Percentiles rank a stretch among this genome's conserved stretches.
Evolutionary conservation across 1,140 invertebrate species (phyloP).

Genomic region (Phymorhynchus buccinoides): DNA sequence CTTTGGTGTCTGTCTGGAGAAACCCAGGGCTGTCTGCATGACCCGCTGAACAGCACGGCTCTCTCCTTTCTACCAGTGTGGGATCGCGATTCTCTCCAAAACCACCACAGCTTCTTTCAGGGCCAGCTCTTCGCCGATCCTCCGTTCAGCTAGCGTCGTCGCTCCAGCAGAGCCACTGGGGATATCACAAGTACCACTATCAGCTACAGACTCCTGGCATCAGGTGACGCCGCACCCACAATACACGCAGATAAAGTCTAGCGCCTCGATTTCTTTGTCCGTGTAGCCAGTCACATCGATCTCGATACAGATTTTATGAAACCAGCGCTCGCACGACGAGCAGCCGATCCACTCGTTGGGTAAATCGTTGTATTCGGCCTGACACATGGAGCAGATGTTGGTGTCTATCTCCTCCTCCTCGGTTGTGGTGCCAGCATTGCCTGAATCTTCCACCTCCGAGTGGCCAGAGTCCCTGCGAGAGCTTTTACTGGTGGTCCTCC

Average conservation of each 20-base stretch:
- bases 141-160: no score
- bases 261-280: constrained; percentile 33
- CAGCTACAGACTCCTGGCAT: neutral
- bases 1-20: neutral
- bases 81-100: neutral
- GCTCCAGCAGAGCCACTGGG: neutral
- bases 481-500: neutral
- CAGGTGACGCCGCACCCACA: constrained; percentile 34
- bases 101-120: neutral
- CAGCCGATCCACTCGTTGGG: constrained; percentile 32
- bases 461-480: neutral
- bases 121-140: neutral
- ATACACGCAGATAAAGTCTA: constrained; percentile 34
- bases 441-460: constrained; percentile 22
- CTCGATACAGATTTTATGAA: constrained; percentile 31
- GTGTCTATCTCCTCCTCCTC: constrained; percentile 34
- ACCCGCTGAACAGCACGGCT: neutral
- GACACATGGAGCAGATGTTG: constrained; percentile 37
- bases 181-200: neutral
- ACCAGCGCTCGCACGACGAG: constrained; percentile 36
- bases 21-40: neutral
- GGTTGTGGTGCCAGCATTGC: neutral
- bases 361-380: constrained; percentile 26
- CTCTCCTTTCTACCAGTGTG: neutral
- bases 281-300: constrained; percentile 33